Evolutionary conservation across 2,888 invertebrate genomes (phyloP).

Genomic region (Calliphora vomitoria): DNA sequence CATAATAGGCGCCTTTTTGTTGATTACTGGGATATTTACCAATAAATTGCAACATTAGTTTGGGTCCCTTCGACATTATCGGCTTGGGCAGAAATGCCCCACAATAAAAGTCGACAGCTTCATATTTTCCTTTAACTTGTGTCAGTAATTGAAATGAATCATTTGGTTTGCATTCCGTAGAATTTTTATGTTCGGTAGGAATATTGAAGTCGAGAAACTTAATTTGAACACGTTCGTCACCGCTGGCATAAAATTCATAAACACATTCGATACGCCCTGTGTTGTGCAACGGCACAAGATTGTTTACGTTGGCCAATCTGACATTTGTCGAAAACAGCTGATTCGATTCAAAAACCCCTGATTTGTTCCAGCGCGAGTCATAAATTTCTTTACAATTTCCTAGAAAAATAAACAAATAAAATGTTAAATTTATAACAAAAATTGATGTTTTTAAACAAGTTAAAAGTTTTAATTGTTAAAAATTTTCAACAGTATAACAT

Average conservation of each 20-base stretch:
- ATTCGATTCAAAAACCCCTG: constrained; percentile 93
- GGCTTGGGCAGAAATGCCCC: constrained; percentile 92
- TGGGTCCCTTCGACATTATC: constrained; percentile 96
- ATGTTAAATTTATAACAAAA: constrained; percentile 18
- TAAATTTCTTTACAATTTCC: constrained; percentile 92
- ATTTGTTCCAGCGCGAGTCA: constrained; percentile 91
- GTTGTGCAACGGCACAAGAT: constrained; percentile 57
- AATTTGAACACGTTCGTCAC: constrained; percentile 89
- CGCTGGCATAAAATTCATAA: constrained; percentile 95
- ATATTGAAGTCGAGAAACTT: constrained; percentile 83
- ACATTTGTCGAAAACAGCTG: constrained; percentile 91
- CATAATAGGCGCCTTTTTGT: constrained; percentile 90
- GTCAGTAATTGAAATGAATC: constrained; percentile 87
- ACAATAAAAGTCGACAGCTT: constrained; percentile 95
- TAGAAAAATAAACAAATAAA: constrained; percentile 55
- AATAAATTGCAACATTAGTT: constrained; percentile 93
- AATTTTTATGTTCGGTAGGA: constrained; percentile 81
- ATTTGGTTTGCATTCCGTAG: constrained; percentile 80
- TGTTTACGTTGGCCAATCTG: constrained; percentile 78
- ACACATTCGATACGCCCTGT: constrained; percentile 89
- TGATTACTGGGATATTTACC: constrained; percentile 87
- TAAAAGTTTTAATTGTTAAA: constrained; percentile 31
- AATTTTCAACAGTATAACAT: constrained; percentile 85
- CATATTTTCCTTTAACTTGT: constrained; percentile 92
- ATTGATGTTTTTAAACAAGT: constrained; percentile 48